Percentiles rank a stretch among this genome's conserved stretches.
Conservation (phyloP, 2,888 invertebrate genomes). For the Acronicta psi region DNA sequence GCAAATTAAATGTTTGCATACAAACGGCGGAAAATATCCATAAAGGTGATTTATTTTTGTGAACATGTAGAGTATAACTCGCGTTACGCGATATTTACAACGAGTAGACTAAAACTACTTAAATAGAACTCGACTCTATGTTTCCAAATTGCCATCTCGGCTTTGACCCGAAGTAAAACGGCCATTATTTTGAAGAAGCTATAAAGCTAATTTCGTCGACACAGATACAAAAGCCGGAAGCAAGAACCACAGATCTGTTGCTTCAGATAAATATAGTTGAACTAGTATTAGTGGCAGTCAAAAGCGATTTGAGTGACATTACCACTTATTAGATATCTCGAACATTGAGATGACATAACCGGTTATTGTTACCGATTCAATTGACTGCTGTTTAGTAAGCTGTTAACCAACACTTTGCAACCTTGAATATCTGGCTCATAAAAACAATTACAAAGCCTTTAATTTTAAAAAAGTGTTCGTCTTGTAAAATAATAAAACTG, state of each 20-base stretch:
- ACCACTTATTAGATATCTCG: conserved; percentile 32
- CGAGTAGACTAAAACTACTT: no score
- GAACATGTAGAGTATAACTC: neutral
- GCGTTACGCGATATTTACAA: neutral
- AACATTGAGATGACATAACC: neutral
- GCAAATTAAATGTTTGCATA: conserved; percentile 7
- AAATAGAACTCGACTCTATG: no score
- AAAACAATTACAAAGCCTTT: no score
- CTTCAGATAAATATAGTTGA: conserved; percentile 23
- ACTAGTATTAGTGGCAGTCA: conserved; percentile 16
- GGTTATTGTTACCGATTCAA: neutral
- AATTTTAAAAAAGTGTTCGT: no score
- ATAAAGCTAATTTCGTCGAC: neutral
- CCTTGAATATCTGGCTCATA: no score
- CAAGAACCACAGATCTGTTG: conserved; percentile 10
- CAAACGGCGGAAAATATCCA: neutral
- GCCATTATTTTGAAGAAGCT: no score
- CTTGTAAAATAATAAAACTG: no score
- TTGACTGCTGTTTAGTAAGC: no score
- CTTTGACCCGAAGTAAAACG: no score
- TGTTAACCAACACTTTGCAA: no score
- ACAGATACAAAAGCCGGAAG: neutral
- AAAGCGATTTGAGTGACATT: conserved; percentile 36
- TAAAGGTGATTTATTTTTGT: conserved; percentile 9
- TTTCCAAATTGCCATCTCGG: no score